Evolutionary conservation across 2,888 invertebrate genomes (phyloP), one percentile per base, ranked within the genome.

Genomic region (Spilosoma lubricipeda): DNA sequence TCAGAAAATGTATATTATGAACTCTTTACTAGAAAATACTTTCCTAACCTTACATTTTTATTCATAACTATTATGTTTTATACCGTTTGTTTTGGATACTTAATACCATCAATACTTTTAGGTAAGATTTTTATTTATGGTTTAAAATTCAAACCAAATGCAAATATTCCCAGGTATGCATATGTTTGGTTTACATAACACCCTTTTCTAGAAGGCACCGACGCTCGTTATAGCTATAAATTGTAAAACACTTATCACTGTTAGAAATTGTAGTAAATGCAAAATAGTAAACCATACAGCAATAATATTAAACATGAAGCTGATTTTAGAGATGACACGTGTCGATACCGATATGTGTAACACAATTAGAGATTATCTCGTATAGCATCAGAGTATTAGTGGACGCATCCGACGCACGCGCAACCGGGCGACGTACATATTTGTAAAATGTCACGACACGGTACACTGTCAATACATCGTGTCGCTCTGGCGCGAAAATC

Each of bases 351-450:
- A 79, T 71, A 79, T 74, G 80, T 81, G 77, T 80, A 77, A 79
- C 78, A 79, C 80, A 79, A 76, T 76, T 74, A 75, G 75, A 76
- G 81, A 79, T 76, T 82, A 81, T 86, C 81, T 71, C 76, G 67
- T 67, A 71, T 70, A 72, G 77, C 78, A 78, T 80, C 76, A 82
- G 78, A 80, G 78, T 78, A 77, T 89, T 90, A 90, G 89, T 88
- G 87, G 83, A 85, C 79, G 79, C 85, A 86, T 90, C 89, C 87
- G 82, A 84, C 13, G 87, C 83, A 84, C 82, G 85, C 77, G 86
- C 80, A 81, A 74, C 82, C 81, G 78, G 67, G 77, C 82, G 81
- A 82, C 86, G 85, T 82, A 82, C 86, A 84, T 82, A 86, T 86
- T 78, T 86, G 80, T 76, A 75, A 81, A 76, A 68, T 80, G 79